phyloP scores from a whole-genome alignment of 92 coral and sea anemone genomes.

The Zoanthus sansibaricus region DNA sequence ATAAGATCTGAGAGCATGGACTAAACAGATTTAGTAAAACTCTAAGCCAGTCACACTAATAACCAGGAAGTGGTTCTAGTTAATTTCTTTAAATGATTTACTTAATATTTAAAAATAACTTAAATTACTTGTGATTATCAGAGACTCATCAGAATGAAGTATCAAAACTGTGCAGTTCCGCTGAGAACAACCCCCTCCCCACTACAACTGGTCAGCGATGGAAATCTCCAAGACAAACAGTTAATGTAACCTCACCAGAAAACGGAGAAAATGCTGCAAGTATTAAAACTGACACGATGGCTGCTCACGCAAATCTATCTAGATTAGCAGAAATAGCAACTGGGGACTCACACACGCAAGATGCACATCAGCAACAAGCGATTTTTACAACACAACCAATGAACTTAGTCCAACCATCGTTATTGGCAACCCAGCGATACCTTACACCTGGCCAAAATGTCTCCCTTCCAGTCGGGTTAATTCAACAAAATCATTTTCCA shows the following conservation, averaged over 20 bases:
- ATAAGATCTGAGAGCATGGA: too few relatives aligned
- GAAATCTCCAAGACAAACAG: constrained; percentile 21
- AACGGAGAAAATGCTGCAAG: constrained; percentile 35
- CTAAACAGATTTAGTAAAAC: too few relatives aligned
- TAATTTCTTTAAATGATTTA: too few relatives aligned
- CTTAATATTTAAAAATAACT: neutral
- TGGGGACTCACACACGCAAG: neutral
- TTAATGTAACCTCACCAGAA: neutral
- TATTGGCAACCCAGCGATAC: constrained; percentile 55
- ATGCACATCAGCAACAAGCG: neutral
- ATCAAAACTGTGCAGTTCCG: constrained; percentile 8
- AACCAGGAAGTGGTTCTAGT: too few relatives aligned
- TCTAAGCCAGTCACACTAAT: too few relatives aligned
- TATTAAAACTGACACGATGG: constrained; percentile 55
- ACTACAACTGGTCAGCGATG: constrained; percentile 20
- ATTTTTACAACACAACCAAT: neutral
- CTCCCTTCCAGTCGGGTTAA: constrained; percentile 66
- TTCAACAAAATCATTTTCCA: constrained; percentile 58
- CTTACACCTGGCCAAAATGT: constrained; percentile 77
- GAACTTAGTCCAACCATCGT: constrained; percentile 12
- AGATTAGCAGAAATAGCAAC: constrained; percentile 41
- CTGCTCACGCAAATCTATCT: constrained; percentile 71
- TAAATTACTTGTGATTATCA: neutral
- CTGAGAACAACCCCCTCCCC: neutral
- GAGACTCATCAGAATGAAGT: constrained; percentile 38